Evolutionary conservation across 2,797 vertebrate genomes (phyloP), one percentile per base, ranked within the genome.

Genomic region (Coranthus polyacanthus): DNA sequence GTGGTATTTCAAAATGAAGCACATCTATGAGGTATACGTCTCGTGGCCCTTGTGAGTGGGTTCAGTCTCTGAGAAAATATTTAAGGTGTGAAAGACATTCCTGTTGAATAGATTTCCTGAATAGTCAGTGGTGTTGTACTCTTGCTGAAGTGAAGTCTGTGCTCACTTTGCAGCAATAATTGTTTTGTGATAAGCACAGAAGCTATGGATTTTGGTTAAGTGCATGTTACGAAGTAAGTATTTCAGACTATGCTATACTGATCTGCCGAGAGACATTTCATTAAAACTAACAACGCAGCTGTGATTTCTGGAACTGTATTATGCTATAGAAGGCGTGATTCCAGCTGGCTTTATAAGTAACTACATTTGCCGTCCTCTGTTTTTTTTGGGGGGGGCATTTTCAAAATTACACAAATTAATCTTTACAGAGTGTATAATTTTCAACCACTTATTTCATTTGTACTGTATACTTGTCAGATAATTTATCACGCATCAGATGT

Each of bases 121-220:
- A n/a, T n/a, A n/a, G n/a, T n/a, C n/a, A n/a, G n/a, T 43, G 12
- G 12, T 34, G 29, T 49, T 9, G 13, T 36, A 42, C 44, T 63
- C 26, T 50, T 65, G 26, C 72, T 80, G 56, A 71, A 77, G 43
- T 22, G 16, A 66, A 72, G 72, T 71, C 45, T 63, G 43, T 66
- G 56, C 73, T 72, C 46, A 69, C 57, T 68, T 79, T 76, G 41
- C 44, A 68, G 21, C 55, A 68, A 54, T 76, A 68, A 63, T 42
- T 68, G 56, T 65, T 79, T 64, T 41, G 60, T 42, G 58, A 62
- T 46, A 38, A 57, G 69, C 45, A 54, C 53, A 57, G 51, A 29
- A 63, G 52, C n/a, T 57, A 71, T 51, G 29, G 29, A 11, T 41
- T 45, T 84, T 82, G 70, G 73, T 76, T 81, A 49, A 68, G 72